Conservation (phyloP, 2,797 vertebrate species). For the Echiichthys vipera region DNA sequence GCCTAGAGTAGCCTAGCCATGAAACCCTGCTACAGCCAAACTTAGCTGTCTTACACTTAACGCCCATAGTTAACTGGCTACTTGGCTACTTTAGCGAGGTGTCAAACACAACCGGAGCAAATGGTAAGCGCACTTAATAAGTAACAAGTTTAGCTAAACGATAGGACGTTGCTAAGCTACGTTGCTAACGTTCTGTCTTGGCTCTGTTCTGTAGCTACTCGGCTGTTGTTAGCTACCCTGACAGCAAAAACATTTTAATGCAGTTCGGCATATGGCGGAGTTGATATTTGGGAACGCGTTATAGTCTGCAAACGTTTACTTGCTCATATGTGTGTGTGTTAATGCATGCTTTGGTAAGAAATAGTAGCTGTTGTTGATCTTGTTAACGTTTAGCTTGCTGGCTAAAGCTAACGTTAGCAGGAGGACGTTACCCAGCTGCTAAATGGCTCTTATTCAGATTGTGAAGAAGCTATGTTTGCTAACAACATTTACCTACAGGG, state of each 20-base stretch:
- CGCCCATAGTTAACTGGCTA: background rate
- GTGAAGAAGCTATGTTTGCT: background rate
- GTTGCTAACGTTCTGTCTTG: slow-evolving; percentile 24
- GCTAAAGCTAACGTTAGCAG: slow-evolving; percentile 45
- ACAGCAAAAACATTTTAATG: slow-evolving; percentile 20
- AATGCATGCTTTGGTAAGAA: background rate
- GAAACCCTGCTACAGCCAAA: slow-evolving; percentile 31
- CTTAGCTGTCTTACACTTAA: slow-evolving; percentile 6
- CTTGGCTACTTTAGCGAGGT: slow-evolving; percentile 8
- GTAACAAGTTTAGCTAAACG: background rate
- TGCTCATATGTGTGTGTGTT: background rate
- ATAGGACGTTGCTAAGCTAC: slow-evolving; percentile 54
- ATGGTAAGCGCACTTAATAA: slow-evolving; percentile 64
- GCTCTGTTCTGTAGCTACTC: slow-evolving; percentile 22
- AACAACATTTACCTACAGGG: background rate
- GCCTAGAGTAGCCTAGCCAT: slow-evolving; percentile 63
- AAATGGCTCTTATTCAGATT: background rate
- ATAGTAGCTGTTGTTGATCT: background rate
- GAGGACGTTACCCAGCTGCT: slow-evolving; percentile 11
- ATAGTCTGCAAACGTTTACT: background rate
- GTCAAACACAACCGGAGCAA: slow-evolving; percentile 49
- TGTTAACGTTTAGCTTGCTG: slow-evolving; percentile 21
- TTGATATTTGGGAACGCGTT: rapidly evolving
- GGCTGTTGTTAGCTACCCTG: slow-evolving; percentile 22
- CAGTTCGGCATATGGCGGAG: rapidly evolving